Evolutionary conservation across 2,113 vertebrate species (phyloP).

Genomic region (Heteronetta atricapilla): DNA sequence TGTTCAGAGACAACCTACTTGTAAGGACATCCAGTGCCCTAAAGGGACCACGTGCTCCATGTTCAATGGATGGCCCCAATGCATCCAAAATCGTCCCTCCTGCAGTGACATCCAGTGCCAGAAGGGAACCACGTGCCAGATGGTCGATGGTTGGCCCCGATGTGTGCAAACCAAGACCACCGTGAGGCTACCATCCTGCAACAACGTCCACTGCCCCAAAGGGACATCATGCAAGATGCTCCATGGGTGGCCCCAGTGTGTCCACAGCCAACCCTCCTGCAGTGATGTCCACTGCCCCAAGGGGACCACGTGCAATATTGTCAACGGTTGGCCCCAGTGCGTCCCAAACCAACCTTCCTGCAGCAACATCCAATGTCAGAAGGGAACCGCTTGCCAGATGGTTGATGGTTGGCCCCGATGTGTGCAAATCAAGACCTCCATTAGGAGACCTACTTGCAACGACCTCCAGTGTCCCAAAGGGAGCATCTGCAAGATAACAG

Average conservation of each 20-base stretch:
- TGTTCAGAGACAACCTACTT: neutral
- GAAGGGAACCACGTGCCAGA: neutral
- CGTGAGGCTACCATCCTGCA: neutral
- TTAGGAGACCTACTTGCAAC: fast-evolving
- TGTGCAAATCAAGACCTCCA: fast-evolving
- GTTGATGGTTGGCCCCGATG: fast-evolving
- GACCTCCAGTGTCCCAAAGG: fast-evolving
- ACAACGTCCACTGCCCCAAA: neutral
- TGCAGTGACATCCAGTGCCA: neutral
- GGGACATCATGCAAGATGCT: neutral
- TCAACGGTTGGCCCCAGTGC: neutral
- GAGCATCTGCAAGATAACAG: fast-evolving
- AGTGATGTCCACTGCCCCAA: neutral
- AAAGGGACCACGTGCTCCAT: neutral
- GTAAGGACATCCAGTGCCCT: neutral
- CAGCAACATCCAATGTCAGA: fast-evolving
- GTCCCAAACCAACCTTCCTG: neutral
- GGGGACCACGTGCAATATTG: neutral
- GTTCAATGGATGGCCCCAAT: neutral
- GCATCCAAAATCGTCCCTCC: neutral
- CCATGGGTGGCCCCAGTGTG: neutral
- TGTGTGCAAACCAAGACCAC: too few relatives aligned
- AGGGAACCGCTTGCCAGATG: neutral
- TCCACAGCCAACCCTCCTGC: neutral
- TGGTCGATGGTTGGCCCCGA: neutral